These are phyloP conservation scores for Gasteruption jaculator DNA, from an alignment of 2,888 invertebrate genomes.

Conservation along the genomic window DNA sequence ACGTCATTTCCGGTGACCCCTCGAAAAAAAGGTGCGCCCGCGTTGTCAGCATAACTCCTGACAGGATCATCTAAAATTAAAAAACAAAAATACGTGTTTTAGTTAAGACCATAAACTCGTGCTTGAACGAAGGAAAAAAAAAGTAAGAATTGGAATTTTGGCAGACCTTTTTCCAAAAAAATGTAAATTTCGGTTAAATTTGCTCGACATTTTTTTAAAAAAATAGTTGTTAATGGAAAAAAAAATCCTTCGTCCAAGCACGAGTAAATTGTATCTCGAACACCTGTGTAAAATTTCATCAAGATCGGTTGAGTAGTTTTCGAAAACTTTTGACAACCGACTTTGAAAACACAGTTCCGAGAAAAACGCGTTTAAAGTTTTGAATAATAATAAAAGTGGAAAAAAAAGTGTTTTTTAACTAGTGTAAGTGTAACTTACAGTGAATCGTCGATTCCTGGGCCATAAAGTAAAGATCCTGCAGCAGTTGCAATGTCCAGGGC, in stretches of 20 bases:
- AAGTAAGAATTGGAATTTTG: slow-evolving; percentile 2
- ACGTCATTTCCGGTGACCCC: too few relatives aligned
- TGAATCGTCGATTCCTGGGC: slow-evolving; percentile 26
- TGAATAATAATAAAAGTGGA: slow-evolving; percentile 1
- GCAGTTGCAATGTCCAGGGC: slow-evolving; percentile 24
- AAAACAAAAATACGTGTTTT: background rate
- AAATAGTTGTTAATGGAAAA: slow-evolving; percentile 3
- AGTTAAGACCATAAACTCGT: background rate
- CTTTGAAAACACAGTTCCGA: slow-evolving; percentile 4
- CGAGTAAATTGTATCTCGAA: too few relatives aligned
- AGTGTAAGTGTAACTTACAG: too few relatives aligned
- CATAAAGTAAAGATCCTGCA: slow-evolving; percentile 25
- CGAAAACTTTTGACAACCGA: slow-evolving; percentile 3
- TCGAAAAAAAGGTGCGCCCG: too few relatives aligned
- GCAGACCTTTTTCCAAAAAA: too few relatives aligned
- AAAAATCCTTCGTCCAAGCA: too few relatives aligned
- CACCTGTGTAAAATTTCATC: slow-evolving; percentile 4
- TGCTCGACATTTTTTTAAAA: slow-evolving; percentile 2
- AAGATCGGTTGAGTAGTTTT: slow-evolving; percentile 5
- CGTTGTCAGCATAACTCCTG: slow-evolving; percentile 5
- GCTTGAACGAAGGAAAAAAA: slow-evolving; percentile 6
- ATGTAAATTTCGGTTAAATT: too few relatives aligned
- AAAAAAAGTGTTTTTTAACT: slow-evolving; percentile 10
- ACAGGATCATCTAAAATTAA: slow-evolving; percentile 8
- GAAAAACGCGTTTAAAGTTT: slow-evolving; percentile 9